Percentiles rank a stretch among this genome's conserved stretches.
These are phyloP conservation scores for Thecocarcelia acutangulata DNA, from an alignment of 2,888 invertebrate species.

Conservation along the genomic window DNA sequence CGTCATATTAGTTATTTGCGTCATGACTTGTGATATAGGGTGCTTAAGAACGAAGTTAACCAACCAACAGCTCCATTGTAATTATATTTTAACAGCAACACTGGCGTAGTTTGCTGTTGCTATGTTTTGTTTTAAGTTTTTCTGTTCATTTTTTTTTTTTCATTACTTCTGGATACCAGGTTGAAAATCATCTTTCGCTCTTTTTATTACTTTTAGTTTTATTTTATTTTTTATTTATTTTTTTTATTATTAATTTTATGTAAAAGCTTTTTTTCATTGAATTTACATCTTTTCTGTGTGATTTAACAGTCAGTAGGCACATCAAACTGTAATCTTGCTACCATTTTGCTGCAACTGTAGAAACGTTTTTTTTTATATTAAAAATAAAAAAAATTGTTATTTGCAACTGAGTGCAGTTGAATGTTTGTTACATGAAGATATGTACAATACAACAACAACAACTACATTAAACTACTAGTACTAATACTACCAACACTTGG, in stretches of 20 bases:
- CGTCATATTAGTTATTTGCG: too few relatives aligned
- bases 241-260: conserved; percentile 17
- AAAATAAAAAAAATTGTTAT: background rate
- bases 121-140: conserved; percentile 45
- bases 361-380: conserved; percentile 66
- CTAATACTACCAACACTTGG: conserved; percentile 1
- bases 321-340: conserved; percentile 72
- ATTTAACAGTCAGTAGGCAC: conserved; percentile 70
- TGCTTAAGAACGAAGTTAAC: background rate
- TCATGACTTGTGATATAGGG: conserved; percentile 50
- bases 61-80: conserved; percentile 55
- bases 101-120: conserved; percentile 38
- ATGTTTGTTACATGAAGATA: conserved; percentile 7
- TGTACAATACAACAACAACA: conserved; percentile 20
- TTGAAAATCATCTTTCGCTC: conserved; percentile 50
- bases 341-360: conserved; percentile 71
- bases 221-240: conserved; percentile 8
- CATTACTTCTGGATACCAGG: conserved; percentile 32
- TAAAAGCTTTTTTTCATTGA: conserved; percentile 4
- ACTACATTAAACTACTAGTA: conserved; percentile 3
- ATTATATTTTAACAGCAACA: conserved; percentile 57
- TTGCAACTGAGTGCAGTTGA: background rate
- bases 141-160: conserved; percentile 5
- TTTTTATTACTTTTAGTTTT: background rate
- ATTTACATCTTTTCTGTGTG: conserved; percentile 48